Conservation (phyloP, 2,888 invertebrate genomes). For the Entomobrya multifasciata region DNA sequence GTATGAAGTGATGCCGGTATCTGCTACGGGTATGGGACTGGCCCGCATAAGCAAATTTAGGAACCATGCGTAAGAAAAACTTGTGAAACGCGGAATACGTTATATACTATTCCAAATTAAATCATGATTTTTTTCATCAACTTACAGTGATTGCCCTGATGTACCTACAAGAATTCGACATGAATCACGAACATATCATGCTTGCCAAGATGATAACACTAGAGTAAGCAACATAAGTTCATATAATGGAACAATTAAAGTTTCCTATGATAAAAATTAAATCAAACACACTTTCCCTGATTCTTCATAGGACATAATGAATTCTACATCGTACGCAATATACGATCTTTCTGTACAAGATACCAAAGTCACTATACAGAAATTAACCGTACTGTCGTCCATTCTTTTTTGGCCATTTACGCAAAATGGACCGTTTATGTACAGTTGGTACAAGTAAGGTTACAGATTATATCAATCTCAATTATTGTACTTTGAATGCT, state of each 20-base stretch:
- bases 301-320: slow-evolving; percentile 76
- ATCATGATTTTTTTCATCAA: no score
- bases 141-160: slow-evolving; percentile 77
- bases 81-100: background rate
- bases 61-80: slow-evolving; percentile 76
- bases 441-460: slow-evolving; percentile 78
- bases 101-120: no score
- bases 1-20: slow-evolving; percentile 76
- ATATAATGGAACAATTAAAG: no score
- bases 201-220: slow-evolving; percentile 74
- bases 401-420: slow-evolving; percentile 79
- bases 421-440: slow-evolving; percentile 74
- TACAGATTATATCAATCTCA: no score
- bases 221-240: slow-evolving; percentile 58
- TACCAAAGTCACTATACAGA: slow-evolving; percentile 68
- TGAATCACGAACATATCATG: slow-evolving; percentile 72
- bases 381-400: slow-evolving; percentile 75
- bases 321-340: slow-evolving; percentile 78
- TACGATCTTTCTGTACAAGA: slow-evolving; percentile 74
- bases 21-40: slow-evolving; percentile 70
- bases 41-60: slow-evolving; percentile 76
- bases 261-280: no score
- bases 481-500: no score
- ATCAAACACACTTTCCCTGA: background rate
- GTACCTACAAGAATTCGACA: slow-evolving; percentile 74